These are phyloP conservation scores for Lepus townsendii DNA, from an alignment of 2,797 vertebrate genomes.

Conservation along the genomic window DNA sequence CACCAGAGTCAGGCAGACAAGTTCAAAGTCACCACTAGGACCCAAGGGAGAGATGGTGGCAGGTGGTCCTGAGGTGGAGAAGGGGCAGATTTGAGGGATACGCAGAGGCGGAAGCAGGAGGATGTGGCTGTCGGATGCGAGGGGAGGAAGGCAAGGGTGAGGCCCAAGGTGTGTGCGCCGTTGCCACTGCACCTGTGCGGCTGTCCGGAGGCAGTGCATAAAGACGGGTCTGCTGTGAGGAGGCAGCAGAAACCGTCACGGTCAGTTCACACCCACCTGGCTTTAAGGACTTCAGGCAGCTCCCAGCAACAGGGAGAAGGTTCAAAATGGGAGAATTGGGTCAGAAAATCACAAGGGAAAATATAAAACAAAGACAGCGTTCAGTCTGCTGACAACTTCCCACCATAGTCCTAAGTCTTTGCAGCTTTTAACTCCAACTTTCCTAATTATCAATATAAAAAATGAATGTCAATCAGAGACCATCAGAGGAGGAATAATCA, in stretches of 20 bases:
- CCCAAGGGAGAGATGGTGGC: background rate
- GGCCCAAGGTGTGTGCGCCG: too few relatives aligned
- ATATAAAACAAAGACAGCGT: background rate
- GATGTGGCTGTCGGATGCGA: background rate
- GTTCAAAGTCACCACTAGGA: background rate
- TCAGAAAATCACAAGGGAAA: conserved; percentile 3
- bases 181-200: background rate
- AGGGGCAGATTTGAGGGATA: background rate
- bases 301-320: background rate
- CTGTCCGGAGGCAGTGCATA: background rate
- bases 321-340: background rate
- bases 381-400: background rate
- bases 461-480: background rate
- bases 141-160: background rate
- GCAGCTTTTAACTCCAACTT: background rate
- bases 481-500: background rate
- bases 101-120: background rate
- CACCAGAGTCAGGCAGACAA: background rate
- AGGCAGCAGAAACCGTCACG: background rate
- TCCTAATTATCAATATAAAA: background rate
- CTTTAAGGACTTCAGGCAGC: background rate
- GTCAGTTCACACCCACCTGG: background rate
- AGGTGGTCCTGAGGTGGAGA: background rate
- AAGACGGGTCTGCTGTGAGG: accelerated
- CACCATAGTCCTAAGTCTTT: background rate